These are phyloP conservation scores for Globia sparganii DNA, from an alignment of 2,888 invertebrate genomes.

Conservation along the genomic window DNA sequence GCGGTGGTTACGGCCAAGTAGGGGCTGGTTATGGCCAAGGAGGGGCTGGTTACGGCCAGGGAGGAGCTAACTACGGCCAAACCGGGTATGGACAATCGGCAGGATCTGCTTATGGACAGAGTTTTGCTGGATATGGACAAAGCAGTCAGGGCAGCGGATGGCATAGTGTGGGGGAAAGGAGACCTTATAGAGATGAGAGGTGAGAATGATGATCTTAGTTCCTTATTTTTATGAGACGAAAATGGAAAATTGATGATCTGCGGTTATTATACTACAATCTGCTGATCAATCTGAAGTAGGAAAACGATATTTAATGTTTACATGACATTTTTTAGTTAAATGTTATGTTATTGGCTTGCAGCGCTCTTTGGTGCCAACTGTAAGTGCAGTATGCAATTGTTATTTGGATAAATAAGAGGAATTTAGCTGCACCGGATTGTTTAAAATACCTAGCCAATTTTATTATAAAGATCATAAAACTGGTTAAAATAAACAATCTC, in stretches of 20 bases:
- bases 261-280: not conserved
- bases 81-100: conserved; percentile 41
- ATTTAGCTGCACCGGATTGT: not conserved
- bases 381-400: not conserved
- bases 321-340: not conserved
- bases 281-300: not conserved
- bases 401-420: not conserved
- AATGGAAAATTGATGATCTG: not conserved
- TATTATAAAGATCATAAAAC: not conserved
- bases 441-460: not conserved
- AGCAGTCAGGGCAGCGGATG: conserved; percentile 78
- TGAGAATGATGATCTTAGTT: conserved; percentile 48
- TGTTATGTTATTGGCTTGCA: not conserved
- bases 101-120: conserved; percentile 54
- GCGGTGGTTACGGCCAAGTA: conserved; percentile 49
- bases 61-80: conserved; percentile 24
- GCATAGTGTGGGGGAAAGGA: conserved; percentile 83
- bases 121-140: conserved; percentile 63
- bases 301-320: not conserved
- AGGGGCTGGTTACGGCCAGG: conserved; percentile 28
- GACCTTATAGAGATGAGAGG: conserved; percentile 88
- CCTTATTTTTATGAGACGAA: not conserved
- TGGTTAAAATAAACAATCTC: not conserved
- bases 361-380: not conserved
- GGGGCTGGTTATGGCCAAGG: conserved; percentile 30